Evolutionary conservation across 1,140 invertebrate genomes (phyloP), one percentile per base, ranked within the genome.

Genomic region (Tetragonula clypearis): DNA sequence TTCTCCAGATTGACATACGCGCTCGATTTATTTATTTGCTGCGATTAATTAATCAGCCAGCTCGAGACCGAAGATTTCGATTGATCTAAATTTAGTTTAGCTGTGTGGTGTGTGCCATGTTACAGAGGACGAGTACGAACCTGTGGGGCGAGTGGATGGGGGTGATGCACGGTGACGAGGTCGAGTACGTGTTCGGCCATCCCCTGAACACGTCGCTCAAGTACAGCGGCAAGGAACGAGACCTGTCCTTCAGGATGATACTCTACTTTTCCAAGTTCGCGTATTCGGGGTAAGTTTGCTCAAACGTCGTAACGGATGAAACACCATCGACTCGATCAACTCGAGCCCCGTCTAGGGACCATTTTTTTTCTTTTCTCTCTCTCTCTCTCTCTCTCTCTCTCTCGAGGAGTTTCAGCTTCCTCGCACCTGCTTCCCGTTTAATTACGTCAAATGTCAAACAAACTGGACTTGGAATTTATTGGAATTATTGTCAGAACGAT

Each of bases 121-220:
- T 97, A 15, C 97, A 99, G 97, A 96, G 98, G 87, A 98, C 98
- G 19, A 98, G 97, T 91, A 97, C 97, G 19, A 98, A 97, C 92
- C 95, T 98, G 49, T 99, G 98, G 99, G 98, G 98, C 26, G 96
- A 98, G 92, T 99, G 99, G 99, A 99, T 99, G 98, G 99, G 99
- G 0, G 98, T 99, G 68, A 97, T 99, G 96, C 99, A 99, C 92
- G 99, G 98, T 6, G 98, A 99, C 92, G 99, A 99, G 94, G 98
- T 99, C 90, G 98, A 98, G 94, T 99, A 99, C 94, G 97, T 99
- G 78, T 99, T 99, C 92, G 99, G 99, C 26, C 97, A 98, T 93
- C 98, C 98, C 8, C 95, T 99, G 79, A 98, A 98, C 95, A 96
- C 96, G 94, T 98, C 97, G 53, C 94, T 98, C 78, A 96, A 97